A percentile compares a stretch with the other conserved stretches of the same genome.
Conservation (phyloP, 1,140 invertebrate species). For the Conus betulinus region DNA sequence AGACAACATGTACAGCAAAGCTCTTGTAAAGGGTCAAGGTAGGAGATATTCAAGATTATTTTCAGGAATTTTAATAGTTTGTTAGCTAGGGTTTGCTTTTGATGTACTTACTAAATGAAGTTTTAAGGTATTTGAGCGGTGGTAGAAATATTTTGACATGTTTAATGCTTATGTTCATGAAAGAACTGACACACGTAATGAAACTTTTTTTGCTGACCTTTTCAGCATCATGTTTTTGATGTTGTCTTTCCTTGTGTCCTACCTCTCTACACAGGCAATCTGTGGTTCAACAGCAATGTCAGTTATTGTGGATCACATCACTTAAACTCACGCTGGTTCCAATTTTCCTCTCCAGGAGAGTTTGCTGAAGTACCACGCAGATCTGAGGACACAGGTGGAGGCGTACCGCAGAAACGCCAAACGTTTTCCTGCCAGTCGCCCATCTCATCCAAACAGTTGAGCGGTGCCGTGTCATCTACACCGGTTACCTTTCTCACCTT, state of each 20-base stretch:
- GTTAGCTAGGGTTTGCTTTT: no score
- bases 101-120: no score
- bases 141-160: no score
- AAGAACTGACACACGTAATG: no score
- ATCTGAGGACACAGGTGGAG: slow-evolving; percentile 44
- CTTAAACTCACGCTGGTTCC: not conserved
- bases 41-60: no score
- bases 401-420: slow-evolving; percentile 34
- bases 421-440: not conserved
- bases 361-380: slow-evolving; percentile 36
- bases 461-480: not conserved
- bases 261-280: no score
- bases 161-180: no score
- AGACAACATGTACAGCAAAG: no score
- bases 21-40: no score
- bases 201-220: not conserved
- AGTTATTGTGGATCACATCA: not conserved
- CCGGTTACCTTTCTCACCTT: not conserved
- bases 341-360: slow-evolving; percentile 44
- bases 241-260: not conserved
- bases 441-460: not conserved
- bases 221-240: not conserved
- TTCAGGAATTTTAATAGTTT: no score
- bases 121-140: no score
- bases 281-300: no score